These are phyloP conservation scores for Himantopus leucocephalus DNA, from an alignment of 2,113 vertebrate species.

Conservation along the genomic window DNA sequence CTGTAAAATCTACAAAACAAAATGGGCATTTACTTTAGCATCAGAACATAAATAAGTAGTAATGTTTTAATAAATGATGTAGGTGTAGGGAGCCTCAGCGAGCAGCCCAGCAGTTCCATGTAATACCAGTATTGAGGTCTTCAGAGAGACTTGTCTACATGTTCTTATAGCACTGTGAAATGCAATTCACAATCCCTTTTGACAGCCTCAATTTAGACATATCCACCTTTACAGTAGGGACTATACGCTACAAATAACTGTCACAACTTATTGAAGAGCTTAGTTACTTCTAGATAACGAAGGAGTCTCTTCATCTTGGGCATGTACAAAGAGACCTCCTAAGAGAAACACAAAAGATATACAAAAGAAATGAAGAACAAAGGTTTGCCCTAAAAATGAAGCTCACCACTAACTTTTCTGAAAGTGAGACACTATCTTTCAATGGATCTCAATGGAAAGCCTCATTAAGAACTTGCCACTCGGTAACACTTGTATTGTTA, in stretches of 20 bases:
- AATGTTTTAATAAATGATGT: slow-evolving; percentile 69
- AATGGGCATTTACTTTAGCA: slow-evolving; percentile 65
- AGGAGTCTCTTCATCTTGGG: not conserved
- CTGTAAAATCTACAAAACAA: slow-evolving; percentile 62
- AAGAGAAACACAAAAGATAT: not conserved
- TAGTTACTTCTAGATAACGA: slow-evolving; percentile 1
- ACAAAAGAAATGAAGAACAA: slow-evolving; percentile 30
- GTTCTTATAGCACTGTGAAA: slow-evolving; percentile 52
- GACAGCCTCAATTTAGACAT: slow-evolving; percentile 69
- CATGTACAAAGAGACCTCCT: not conserved
- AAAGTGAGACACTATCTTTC: not conserved
- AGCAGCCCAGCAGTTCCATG: slow-evolving; percentile 22
- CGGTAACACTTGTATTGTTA: not conserved
- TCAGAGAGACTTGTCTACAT: slow-evolving; percentile 57
- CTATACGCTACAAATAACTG: slow-evolving; percentile 58
- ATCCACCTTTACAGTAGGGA: slow-evolving; percentile 59
- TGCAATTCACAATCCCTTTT: slow-evolving; percentile 59
- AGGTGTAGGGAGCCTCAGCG: slow-evolving; percentile 33
- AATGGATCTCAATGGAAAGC: not conserved
- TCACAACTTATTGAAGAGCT: slow-evolving; percentile 63
- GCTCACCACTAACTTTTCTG: not conserved
- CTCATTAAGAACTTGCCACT: not conserved
- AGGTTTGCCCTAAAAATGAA: slow-evolving; percentile 18
- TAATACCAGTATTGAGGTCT: slow-evolving; percentile 52
- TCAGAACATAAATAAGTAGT: slow-evolving; percentile 65